Base-by-base conservation (phyloP, 1,140 invertebrate genomes). In the Hyles vespertilio region DNA sequence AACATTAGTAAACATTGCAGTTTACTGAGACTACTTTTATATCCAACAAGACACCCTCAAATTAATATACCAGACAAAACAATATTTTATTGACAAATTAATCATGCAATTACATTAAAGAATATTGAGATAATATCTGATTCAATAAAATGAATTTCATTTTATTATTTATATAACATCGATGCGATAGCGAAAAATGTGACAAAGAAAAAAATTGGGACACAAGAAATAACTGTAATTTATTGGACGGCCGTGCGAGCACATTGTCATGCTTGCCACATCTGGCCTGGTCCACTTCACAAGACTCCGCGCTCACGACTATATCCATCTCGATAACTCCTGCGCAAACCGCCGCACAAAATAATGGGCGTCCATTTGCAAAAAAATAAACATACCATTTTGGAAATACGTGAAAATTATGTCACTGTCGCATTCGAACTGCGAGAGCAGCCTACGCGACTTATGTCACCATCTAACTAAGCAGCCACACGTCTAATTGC, bases 341-440 rank as follows among this genome's bases (percentile, higher is more conserved):
- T 9, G 50, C 33, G 50, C 3, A 32, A 6, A n/a, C 11, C 9
- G 48, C n/a, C 48, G 48, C 48, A 11, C 9, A 32, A 50, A 32
- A 33, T 8, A 33, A 10, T 33, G 8, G 32, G 7, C 22, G 10
- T 33, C 10, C 1, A 51, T 48, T 48, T 48, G n/a, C 5, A 6
- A 48, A 48, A 54, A 43, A 22, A 45, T 11, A 65, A 50, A 56
- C 63, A 46, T 68, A 76, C 65, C 61, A 70, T 60, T 75, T 65
- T 65, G 71, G 71, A 75, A 79, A 77, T 76, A 78, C 61, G 51
- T 59, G 44, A 68, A 72, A 69, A 77, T 83, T 75, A 85, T 85
- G 75, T 83, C 75, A 81, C 67, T 69, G 58, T 56, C 49, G 59
- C 48, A 65, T 61, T 44, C 32, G 56, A 34, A 50, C 51, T 40